phyloP scores from a whole-genome alignment of 2,888 invertebrate genomes.

The Bursaphelenchus okinawaensis region DNA sequence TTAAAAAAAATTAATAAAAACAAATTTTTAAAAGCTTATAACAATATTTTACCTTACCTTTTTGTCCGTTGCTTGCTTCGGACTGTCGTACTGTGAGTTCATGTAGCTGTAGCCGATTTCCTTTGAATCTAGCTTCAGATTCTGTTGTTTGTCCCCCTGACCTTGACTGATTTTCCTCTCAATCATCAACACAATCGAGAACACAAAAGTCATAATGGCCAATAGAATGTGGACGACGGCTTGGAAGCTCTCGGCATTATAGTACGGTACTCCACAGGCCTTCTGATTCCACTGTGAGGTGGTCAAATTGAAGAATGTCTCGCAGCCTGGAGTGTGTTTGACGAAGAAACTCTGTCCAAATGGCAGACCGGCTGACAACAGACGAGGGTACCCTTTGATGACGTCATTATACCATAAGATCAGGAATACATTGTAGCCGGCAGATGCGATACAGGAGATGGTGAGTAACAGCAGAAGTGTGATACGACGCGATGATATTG shows the following conservation, averaged over 20 bases:
- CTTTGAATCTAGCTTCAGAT: conserved; percentile 1
- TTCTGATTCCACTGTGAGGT: conserved; percentile 31
- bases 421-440: conserved; percentile 36
- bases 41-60: neutral
- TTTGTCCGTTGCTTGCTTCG: neutral
- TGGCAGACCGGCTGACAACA: conserved; percentile 43
- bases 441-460: conserved; percentile 33
- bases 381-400: conserved; percentile 16
- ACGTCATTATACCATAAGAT: conserved; percentile 37
- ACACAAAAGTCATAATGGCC: conserved; percentile 25
- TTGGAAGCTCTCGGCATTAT: conserved; percentile 38
- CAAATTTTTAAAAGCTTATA: neutral
- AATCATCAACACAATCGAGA: neutral
- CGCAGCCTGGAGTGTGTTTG: conserved; percentile 42
- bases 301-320: conserved; percentile 43
- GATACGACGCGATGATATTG: conserved; percentile 37
- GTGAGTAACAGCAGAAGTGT: conserved; percentile 37
- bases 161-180: neutral
- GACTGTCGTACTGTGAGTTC: conserved; percentile 41
- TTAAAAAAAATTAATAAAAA: neutral
- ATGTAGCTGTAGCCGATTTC: conserved; percentile 40
- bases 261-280: conserved; percentile 30
- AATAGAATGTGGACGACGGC: conserved; percentile 34
- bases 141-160: neutral
- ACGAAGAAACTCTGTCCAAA: conserved; percentile 49